phyloP scores from a whole-genome alignment of 2,113 vertebrate genomes.

The Scophthalmus maximus region DNA sequence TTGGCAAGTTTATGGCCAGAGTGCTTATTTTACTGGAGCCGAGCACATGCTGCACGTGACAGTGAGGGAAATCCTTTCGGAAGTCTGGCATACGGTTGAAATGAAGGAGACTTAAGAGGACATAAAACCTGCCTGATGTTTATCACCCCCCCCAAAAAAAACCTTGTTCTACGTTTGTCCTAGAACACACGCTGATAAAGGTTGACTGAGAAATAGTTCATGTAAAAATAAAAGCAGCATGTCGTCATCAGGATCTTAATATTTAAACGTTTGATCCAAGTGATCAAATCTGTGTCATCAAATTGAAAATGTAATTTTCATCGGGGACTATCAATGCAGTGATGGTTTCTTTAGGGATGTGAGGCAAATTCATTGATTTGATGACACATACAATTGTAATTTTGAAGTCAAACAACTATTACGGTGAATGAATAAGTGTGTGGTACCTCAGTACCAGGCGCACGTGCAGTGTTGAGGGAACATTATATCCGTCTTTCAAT shows the following conservation, averaged over 20 bases:
- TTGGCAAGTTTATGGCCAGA: conserved; percentile 76
- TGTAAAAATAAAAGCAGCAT: conserved; percentile 13
- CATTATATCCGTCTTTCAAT: no score
- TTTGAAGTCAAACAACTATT: neutral
- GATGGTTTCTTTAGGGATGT: no score
- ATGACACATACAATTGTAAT: neutral
- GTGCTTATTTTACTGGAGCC: conserved; percentile 77
- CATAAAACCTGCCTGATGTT: conserved; percentile 62
- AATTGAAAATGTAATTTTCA: no score
- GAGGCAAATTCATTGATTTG: no score
- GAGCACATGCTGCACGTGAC: conserved; percentile 74
- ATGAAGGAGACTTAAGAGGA: conserved; percentile 58
- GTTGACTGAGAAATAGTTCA: conserved; percentile 8
- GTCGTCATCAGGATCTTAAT: conserved; percentile 7
- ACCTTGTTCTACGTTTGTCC: conserved; percentile 10
- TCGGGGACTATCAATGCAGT: no score
- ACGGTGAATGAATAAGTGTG: no score
- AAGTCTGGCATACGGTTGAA: conserved; percentile 71
- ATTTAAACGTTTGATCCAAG: conserved; percentile 13
- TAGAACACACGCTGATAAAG: conserved; percentile 21
- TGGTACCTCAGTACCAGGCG: no score
- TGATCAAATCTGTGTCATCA: conserved; percentile 12
- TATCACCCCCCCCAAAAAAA: conserved; percentile 26
- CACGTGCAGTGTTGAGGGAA: no score
- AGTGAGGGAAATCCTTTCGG: conserved; percentile 76